Conservation (phyloP, 2,113 vertebrate genomes). For the Odocoileus virginianus region DNA sequence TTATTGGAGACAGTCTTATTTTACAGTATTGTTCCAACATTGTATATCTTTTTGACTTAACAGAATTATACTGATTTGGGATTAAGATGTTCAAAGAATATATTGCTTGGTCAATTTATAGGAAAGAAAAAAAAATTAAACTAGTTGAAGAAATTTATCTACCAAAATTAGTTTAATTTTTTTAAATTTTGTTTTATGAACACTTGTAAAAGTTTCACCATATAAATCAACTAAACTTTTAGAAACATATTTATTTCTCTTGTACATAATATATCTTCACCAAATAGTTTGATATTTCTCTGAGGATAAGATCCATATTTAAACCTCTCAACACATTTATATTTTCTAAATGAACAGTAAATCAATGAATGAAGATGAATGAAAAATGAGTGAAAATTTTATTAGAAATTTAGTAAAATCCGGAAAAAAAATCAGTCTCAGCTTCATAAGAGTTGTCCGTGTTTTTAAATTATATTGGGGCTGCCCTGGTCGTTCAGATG, state of each 20-base stretch:
- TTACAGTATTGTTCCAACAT: neutral
- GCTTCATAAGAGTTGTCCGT: neutral
- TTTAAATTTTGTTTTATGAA: neutral
- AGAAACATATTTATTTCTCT: neutral
- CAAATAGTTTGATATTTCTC: neutral
- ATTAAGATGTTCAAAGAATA: neutral
- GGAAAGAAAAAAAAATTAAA: neutral
- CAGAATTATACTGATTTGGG: neutral
- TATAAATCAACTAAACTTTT: neutral
- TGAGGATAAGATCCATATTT: neutral
- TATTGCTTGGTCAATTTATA: neutral
- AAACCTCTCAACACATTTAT: neutral
- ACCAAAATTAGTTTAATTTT: neutral
- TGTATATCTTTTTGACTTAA: neutral
- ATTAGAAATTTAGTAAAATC: neutral
- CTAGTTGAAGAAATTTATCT: neutral
- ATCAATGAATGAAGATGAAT: neutral
- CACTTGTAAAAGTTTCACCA: neutral
- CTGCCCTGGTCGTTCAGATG: neutral
- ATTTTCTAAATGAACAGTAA: constrained; percentile 19
- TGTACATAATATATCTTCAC: neutral
- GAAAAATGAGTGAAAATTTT: neutral
- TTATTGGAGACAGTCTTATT: neutral
- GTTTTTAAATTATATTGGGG: neutral
- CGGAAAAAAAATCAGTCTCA: neutral